Conservation (phyloP, 1,140 invertebrate species). For the Drosophila subpulchrella region DNA sequence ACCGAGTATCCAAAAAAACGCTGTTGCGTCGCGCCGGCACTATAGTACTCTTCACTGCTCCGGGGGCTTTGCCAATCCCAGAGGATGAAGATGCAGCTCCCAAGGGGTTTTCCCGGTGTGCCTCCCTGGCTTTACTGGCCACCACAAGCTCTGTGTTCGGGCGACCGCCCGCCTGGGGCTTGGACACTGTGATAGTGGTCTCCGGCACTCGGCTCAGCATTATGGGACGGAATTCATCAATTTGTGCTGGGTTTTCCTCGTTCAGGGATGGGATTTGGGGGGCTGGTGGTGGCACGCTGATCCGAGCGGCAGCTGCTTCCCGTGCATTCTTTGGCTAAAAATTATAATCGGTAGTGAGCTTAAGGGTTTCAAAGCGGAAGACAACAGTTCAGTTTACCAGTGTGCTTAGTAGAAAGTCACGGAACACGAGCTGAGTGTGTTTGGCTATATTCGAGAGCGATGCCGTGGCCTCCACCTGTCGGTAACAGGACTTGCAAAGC, state of each 20-base stretch:
- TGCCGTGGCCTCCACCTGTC: conserved; percentile 77
- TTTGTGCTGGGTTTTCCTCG: background rate
- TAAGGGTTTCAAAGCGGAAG: background rate
- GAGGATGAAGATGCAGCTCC: background rate
- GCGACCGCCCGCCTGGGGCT: background rate
- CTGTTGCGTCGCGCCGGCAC: conserved; percentile 51
- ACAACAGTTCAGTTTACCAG: conserved; percentile 47
- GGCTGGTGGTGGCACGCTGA: conserved; percentile 11
- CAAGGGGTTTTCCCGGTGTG: background rate
- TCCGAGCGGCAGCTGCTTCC: conserved; percentile 34
- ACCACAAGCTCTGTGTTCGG: conserved; percentile 17
- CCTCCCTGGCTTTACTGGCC: conserved; percentile 17
- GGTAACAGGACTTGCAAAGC: conserved; percentile 78
- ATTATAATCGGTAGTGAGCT: background rate
- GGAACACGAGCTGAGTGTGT: conserved; percentile 73
- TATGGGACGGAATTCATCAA: conserved; percentile 61
- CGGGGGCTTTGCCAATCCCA: background rate
- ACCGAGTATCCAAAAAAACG: conserved; percentile 59
- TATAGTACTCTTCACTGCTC: conserved; percentile 18
- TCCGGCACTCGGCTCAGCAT: conserved; percentile 39
- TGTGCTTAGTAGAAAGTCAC: conserved; percentile 72
- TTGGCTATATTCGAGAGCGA: conserved; percentile 80
- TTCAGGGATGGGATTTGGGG: background rate
- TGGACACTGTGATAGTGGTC: conserved; percentile 25
- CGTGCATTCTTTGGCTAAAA: conserved; percentile 60